Base-by-base conservation (phyloP, 2,113 vertebrate species). In the Mus pahari region DNA sequence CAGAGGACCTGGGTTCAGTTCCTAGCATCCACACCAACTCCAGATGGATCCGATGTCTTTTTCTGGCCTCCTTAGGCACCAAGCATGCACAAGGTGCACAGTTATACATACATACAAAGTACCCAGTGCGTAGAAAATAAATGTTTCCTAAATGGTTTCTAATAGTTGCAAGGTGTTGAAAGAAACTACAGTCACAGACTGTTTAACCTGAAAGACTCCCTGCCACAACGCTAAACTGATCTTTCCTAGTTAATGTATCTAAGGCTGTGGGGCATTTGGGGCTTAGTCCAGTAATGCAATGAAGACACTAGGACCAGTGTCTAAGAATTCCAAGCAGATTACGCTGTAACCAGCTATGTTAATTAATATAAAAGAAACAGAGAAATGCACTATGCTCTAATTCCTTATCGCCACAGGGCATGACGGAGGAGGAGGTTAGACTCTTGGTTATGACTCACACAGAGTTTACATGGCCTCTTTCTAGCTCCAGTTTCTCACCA, bases 181-280 rank as follows among this genome's bases (percentile, higher is more conserved):
- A 90, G 45, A 91, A 83, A 91, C 17, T 92, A 93, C 42, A 93
- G 87, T 42, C 28, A 66, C 11, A 89, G 64, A 53, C 33, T 95
- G 3, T 83, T 94, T 79, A 74, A 91, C 14, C 26, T 70, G 17
- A 20, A 73, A 88, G 92, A 64, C 75, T 28, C 31, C 13, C 75
- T 28, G 24, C 13, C 9, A 55, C n/a, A 77, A 82, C n/a, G 71
- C 36, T 86, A 28, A 70, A 45, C n/a, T 33, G 50, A 88, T 26
- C 64, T 17, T 20, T 17, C 17, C 2, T 53, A 70, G 24, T 50
- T 39, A 86, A 48, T 58, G 39, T 81, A 50, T 83, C 26, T 42
- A 45, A 92, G 36, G 45, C 33, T 26, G 1, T 60, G 79, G n/a
- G 24, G 86, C 2, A 77, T 81, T 81, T 62, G 55, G 71, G 64